These are phyloP conservation scores for Lochmaea capreae DNA, from an alignment of 2,888 invertebrate genomes.

Conservation along the genomic window DNA sequence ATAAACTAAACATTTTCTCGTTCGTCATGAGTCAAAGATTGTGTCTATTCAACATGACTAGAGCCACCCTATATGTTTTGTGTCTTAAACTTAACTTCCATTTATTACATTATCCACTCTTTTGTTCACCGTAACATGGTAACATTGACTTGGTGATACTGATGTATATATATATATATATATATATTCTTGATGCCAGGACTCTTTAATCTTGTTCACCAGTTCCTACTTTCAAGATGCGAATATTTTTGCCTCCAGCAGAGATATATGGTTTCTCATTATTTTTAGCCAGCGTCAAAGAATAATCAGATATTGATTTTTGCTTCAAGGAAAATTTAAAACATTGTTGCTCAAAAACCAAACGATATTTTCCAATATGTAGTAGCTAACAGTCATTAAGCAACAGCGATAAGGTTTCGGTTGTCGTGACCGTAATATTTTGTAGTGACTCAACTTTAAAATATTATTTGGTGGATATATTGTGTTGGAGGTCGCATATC, in stretches of 20 bases:
- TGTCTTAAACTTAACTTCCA: neutral
- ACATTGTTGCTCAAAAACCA: slow-evolving; percentile 25
- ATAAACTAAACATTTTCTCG: too few relatives aligned
- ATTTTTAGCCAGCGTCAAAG: slow-evolving; percentile 28
- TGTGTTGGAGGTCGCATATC: too few relatives aligned
- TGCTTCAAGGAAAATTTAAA: slow-evolving; percentile 17
- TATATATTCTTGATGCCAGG: slow-evolving; percentile 26
- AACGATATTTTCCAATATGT: slow-evolving; percentile 12
- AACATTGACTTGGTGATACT: slow-evolving; percentile 32
- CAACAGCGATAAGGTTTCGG: neutral
- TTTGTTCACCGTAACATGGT: slow-evolving; percentile 15
- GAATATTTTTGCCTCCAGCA: slow-evolving; percentile 30
- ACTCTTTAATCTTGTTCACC: slow-evolving; percentile 35
- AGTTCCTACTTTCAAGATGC: slow-evolving; percentile 34
- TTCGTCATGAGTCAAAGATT: too few relatives aligned
- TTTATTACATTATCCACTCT: slow-evolving; percentile 1
- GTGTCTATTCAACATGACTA: neutral
- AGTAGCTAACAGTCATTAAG: neutral
- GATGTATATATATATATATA: slow-evolving; percentile 33
- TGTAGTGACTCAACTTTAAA: too few relatives aligned
- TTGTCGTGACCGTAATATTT: neutral
- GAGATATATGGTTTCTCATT: slow-evolving; percentile 36
- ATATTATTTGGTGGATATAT: too few relatives aligned
- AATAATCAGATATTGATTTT: slow-evolving; percentile 34
- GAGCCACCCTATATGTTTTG: neutral